Conservation (phyloP, 2,888 invertebrate species). For the Proisotoma minuta region DNA sequence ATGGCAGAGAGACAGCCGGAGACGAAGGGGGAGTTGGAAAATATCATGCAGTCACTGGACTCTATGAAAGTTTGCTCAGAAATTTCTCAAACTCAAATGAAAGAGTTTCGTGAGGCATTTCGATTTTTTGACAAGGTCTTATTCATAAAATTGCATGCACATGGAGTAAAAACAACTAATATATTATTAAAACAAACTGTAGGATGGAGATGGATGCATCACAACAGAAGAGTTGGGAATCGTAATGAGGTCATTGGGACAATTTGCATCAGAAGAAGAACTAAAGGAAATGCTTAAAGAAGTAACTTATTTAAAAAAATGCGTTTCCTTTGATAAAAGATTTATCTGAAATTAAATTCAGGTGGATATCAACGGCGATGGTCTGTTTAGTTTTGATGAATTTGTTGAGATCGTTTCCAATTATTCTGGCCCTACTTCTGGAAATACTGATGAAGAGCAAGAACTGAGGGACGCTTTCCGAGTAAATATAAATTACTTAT, state of each 20-base stretch:
- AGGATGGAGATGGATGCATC: conserved; percentile 49
- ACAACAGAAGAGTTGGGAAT: conserved; percentile 49
- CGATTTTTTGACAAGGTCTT: conserved; percentile 49
- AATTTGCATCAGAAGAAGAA: conserved; percentile 49
- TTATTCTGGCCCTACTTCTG: conserved; percentile 47
- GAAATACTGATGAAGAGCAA: conserved; percentile 49
- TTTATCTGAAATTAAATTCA: background rate
- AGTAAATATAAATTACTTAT: conserved; percentile 53
- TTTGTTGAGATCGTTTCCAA: conserved; percentile 50
- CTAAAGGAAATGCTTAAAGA: conserved; percentile 48
- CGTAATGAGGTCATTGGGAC: conserved; percentile 49
- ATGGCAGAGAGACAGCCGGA: background rate
- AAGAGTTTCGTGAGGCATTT: conserved; percentile 48
- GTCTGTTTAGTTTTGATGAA: conserved; percentile 50
- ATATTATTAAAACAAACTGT: background rate
- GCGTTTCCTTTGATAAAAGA: background rate
- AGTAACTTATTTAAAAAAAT: conserved; percentile 17
- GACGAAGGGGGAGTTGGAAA: conserved; percentile 24
- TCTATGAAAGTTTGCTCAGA: conserved; percentile 41
- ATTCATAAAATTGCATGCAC: no score
- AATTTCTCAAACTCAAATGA: conserved; percentile 46
- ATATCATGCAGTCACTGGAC: conserved; percentile 34
- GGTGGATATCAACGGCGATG: conserved; percentile 49
- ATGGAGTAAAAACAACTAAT: no score
- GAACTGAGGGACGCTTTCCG: conserved; percentile 71